phyloP scores from a whole-genome alignment of 2,888 invertebrate genomes.

The Geotrupes spiniger region DNA sequence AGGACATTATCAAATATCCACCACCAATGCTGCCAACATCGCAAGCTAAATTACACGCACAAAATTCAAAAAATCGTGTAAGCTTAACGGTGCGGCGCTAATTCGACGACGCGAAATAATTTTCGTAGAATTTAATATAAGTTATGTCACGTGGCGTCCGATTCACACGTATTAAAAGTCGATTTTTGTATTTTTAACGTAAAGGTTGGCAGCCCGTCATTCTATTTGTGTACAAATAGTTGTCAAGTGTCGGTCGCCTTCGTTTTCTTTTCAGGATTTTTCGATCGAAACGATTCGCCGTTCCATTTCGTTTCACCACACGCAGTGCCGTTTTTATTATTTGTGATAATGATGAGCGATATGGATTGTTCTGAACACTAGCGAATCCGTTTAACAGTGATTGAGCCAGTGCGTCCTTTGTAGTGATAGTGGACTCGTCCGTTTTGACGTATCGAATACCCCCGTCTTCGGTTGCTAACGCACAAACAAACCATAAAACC shows the following conservation, averaged over 20 bases:
- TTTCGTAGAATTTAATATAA: no score
- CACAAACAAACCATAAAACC: slow-evolving; percentile 29
- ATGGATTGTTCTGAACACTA: slow-evolving; percentile 43
- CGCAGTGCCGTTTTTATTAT: slow-evolving; percentile 3
- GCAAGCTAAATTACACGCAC: no score
- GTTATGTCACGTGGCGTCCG: no score
- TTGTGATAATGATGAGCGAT: slow-evolving; percentile 38
- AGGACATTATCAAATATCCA: no score
- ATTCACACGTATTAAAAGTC: no score
- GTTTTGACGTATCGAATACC: slow-evolving; percentile 28
- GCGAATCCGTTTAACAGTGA: slow-evolving; percentile 24
- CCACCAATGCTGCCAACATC: no score
- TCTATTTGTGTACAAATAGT: slow-evolving; percentile 5
- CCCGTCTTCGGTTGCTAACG: slow-evolving; percentile 28
- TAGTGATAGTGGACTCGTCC: slow-evolving; percentile 46
- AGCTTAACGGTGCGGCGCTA: no score
- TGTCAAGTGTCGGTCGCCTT: neutral
- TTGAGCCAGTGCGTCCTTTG: slow-evolving; percentile 15
- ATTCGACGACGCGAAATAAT: no score
- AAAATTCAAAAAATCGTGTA: no score
- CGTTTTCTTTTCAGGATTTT: no score
- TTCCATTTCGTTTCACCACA: neutral
- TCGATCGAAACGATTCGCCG: neutral
- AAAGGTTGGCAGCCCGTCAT: neutral
- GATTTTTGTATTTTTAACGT: neutral